Base-by-base conservation (phyloP, 1,140 invertebrate genomes). In the Drosophila ironensis region DNA sequence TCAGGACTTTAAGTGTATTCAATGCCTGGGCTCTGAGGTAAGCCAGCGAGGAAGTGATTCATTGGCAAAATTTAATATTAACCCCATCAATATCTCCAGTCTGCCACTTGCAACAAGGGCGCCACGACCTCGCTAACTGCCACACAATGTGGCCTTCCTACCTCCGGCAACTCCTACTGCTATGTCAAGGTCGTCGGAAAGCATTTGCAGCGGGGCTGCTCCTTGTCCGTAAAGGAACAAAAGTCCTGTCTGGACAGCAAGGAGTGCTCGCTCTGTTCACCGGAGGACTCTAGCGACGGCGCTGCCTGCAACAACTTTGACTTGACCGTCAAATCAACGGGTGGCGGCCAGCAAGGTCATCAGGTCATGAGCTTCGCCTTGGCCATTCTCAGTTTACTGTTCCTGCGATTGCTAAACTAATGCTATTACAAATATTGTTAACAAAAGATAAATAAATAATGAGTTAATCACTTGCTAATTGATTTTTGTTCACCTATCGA, bases 81-180 rank as follows among this genome's bases (percentile, higher is more conserved):
- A 2, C 8, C 14, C 8, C 4, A 12, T 14, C 3, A 4, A 22
- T 1, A 9, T 17, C 22, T 4, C 12, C 12, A 87, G 82, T 22
- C 52, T 1, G 30, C 50, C 3, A 30, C 46, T 1, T 89, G 88
- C 33, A 72, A 73, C 9, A 16, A 17, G 5, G 73, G 52, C 0
- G 2, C 45, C 1, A 37, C 38, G 0, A 11, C 5, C n/a, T 37
- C 8, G 0, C 7, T 89, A 3, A 52, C 16, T 2, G 25, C 73
- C 20, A 7, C 40, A 0, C 80, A 76, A 24, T 89, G 88, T 33
- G 42, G 51, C 0, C 47, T 81, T 0, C 73, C 88, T 19, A 87
- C 84, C 3, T 56, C 80, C 0, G 50, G 17, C n/a, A 89, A 89
- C 30, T 74, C 88, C 27, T 89, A 89, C 24, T 89, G 88, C 52